phyloP scores from a whole-genome alignment of 2,797 vertebrate genomes.

The Eleutherodactylus coqui region DNA sequence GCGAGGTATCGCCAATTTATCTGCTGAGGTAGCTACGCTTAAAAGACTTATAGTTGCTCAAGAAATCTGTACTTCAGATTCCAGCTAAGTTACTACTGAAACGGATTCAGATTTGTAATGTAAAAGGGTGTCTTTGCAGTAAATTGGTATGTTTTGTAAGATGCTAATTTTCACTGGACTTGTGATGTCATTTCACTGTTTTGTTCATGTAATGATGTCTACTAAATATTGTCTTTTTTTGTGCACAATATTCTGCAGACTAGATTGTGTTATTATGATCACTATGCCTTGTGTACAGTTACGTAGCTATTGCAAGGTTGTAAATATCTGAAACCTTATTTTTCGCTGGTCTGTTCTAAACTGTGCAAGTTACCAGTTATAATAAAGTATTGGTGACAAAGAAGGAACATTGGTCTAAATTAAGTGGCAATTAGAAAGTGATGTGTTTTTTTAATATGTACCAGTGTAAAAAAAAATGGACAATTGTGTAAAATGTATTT shows the following conservation, averaged over 20 bases:
- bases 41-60: slow-evolving; percentile 84
- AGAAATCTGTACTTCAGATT: slow-evolving; percentile 84
- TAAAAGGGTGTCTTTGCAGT: slow-evolving; percentile 78
- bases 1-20: slow-evolving; percentile 80
- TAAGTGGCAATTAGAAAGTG: slow-evolving; percentile 60
- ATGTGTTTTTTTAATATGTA: slow-evolving; percentile 27
- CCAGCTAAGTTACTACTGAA: slow-evolving; percentile 80
- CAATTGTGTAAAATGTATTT: slow-evolving; percentile 60
- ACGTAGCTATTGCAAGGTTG: slow-evolving; percentile 78
- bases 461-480: slow-evolving; percentile 58
- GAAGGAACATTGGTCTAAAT: slow-evolving; percentile 69
- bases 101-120: slow-evolving; percentile 65
- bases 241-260: slow-evolving; percentile 80
- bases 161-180: slow-evolving; percentile 83
- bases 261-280: slow-evolving; percentile 74
- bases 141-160: slow-evolving; percentile 80
- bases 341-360: slow-evolving; percentile 82
- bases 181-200: slow-evolving; percentile 89
- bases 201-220: slow-evolving; percentile 79
- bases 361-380: slow-evolving; percentile 83
- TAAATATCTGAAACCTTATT: slow-evolving; percentile 80
- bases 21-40: slow-evolving; percentile 82
- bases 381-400: slow-evolving; percentile 86
- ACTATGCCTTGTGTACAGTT: slow-evolving; percentile 82
- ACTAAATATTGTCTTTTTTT: slow-evolving; percentile 78